Evolutionary conservation across 1,140 invertebrate genomes (phyloP).

Genomic region (Condylostylus longicornis): DNA sequence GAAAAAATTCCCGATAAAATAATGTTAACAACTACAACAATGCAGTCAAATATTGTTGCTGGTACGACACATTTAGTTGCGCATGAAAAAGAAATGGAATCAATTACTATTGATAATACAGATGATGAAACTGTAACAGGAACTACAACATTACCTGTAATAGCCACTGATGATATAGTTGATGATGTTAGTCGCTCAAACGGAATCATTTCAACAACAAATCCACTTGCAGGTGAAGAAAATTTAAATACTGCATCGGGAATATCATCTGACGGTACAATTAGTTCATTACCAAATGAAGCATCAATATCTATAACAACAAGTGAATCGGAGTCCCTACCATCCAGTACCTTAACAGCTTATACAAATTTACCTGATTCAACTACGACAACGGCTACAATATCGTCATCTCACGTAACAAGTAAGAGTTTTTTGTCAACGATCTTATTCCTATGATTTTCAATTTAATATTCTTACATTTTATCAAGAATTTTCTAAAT

Average conservation of each 20-base stretch:
- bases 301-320: background rate
- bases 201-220: no score
- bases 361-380: constrained; percentile 2
- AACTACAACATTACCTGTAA: background rate
- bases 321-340: background rate
- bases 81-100: constrained; percentile 3
- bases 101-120: constrained; percentile 4
- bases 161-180: no score
- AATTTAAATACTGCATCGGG: background rate
- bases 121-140: constrained; percentile 2
- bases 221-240: no score
- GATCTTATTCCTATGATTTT: background rate
- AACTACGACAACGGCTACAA: constrained; percentile 1
- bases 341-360: background rate
- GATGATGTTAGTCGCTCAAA: no score
- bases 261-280: background rate
- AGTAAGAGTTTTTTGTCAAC: background rate
- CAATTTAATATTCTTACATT: no score
- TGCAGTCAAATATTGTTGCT: no score
- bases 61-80: no score
- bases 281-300: background rate
- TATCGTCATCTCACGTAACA: background rate
- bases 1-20: background rate
- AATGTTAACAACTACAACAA: constrained; percentile 4
- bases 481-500: no score